These are phyloP conservation scores for Poecile montanus DNA, from an alignment of 2,797 vertebrate genomes.

Conservation along the genomic window DNA sequence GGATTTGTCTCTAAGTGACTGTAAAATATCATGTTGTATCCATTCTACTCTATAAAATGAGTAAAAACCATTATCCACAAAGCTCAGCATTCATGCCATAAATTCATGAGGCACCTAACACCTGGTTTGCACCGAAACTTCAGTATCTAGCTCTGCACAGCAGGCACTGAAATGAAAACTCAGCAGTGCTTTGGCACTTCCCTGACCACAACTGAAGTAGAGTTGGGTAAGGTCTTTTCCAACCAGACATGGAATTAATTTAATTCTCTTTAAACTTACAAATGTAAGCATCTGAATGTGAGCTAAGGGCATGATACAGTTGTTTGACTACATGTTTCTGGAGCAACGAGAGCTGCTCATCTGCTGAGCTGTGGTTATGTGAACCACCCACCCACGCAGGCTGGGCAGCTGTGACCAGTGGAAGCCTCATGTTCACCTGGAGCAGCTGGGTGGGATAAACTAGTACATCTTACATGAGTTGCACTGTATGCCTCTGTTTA, in stretches of 20 bases:
- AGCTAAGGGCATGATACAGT: background rate
- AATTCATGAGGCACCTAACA: background rate
- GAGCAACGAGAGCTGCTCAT: background rate
- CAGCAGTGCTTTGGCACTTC: background rate
- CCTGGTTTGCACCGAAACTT: background rate
- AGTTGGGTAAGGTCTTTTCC: background rate
- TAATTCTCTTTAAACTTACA: background rate
- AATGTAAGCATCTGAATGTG: background rate
- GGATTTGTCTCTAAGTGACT: constrained; percentile 6
- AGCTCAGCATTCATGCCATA: background rate
- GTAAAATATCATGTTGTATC: background rate
- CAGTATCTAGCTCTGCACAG: background rate
- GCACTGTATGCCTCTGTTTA: background rate
- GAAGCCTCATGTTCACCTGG: background rate
- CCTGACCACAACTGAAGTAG: background rate
- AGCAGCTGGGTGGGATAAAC: background rate
- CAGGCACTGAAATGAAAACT: background rate
- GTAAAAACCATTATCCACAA: background rate
- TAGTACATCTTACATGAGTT: background rate
- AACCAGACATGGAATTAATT: background rate
- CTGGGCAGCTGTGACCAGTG: background rate
- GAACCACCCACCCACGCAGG: background rate
- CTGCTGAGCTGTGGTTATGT: background rate
- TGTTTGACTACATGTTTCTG: background rate
- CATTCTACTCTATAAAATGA: background rate